Percentiles rank a stretch among this genome's conserved stretches.
phyloP scores from a whole-genome alignment of 2,113 vertebrate genomes.

The Megatriorchis doriae region DNA sequence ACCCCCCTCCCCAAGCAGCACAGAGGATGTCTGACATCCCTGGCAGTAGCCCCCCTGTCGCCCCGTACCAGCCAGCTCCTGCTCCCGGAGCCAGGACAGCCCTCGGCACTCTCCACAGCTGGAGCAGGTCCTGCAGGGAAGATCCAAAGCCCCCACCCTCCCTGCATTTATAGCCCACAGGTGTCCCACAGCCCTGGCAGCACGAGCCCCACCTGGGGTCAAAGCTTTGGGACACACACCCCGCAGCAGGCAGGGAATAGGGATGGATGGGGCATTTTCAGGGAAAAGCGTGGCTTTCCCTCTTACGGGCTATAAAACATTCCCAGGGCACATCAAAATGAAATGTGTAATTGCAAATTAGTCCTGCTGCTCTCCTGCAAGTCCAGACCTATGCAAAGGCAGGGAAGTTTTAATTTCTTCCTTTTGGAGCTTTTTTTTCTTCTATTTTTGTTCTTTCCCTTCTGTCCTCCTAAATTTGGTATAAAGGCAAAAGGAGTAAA shows the following conservation, averaged over 20 bases:
- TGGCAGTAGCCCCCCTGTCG: background rate
- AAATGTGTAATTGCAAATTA: background rate
- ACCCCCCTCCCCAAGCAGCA: background rate
- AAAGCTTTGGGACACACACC: accelerated
- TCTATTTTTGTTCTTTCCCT: background rate
- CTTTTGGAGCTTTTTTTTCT: background rate
- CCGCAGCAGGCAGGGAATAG: background rate
- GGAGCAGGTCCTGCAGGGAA: accelerated
- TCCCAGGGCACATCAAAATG: background rate
- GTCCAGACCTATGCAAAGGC: background rate
- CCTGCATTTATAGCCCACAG: background rate
- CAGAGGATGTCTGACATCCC: background rate
- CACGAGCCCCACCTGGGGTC: background rate
- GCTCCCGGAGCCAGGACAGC: accelerated
- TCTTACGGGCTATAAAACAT: background rate
- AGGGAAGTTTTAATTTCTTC: background rate
- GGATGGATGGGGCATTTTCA: background rate
- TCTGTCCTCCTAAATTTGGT: background rate
- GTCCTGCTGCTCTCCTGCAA: background rate
- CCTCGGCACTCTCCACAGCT: background rate
- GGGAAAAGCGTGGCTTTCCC: background rate
- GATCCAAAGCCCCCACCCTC: accelerated
- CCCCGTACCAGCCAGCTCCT: background rate
- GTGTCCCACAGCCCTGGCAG: accelerated
- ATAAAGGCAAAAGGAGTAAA: background rate